Conservation (phyloP, 2,113 vertebrate species). For the Cynoglossus semilaevis region DNA sequence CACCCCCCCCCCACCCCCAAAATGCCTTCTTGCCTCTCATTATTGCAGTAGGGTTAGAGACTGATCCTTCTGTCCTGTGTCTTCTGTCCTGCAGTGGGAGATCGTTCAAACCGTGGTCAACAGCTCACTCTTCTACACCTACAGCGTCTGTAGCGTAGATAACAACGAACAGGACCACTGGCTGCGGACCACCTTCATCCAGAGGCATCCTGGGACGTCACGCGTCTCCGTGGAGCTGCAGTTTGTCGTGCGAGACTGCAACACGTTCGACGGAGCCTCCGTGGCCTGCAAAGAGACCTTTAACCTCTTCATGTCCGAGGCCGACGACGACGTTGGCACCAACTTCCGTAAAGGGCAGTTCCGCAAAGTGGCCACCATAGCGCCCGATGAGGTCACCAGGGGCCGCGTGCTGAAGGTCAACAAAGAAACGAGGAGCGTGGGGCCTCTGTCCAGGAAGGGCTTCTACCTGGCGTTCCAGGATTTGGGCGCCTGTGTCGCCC, state of each 20-base stretch:
- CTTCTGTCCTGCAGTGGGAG: slow-evolving; percentile 84
- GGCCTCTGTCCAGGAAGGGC: slow-evolving; percentile 80
- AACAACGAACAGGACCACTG: slow-evolving; percentile 93
- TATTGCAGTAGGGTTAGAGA: slow-evolving; percentile 10
- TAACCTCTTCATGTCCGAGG: slow-evolving; percentile 89
- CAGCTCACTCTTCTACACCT: slow-evolving; percentile 87
- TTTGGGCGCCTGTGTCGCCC: slow-evolving; percentile 87
- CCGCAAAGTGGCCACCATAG: slow-evolving; percentile 92
- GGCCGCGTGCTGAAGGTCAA: slow-evolving; percentile 84
- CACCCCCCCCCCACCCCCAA: not conserved
- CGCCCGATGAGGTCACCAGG: slow-evolving; percentile 88
- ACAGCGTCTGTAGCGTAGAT: slow-evolving; percentile 90
- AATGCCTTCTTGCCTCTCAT: slow-evolving; percentile 29
- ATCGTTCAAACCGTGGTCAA: slow-evolving; percentile 90
- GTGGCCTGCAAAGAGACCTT: slow-evolving; percentile 96
- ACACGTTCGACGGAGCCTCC: slow-evolving; percentile 83
- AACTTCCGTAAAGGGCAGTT: slow-evolving; percentile 94
- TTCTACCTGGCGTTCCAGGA: slow-evolving; percentile 99
- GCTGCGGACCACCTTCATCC: slow-evolving; percentile 96
- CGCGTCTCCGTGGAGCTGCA: slow-evolving; percentile 90
- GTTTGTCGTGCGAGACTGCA: slow-evolving; percentile 92
- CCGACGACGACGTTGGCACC: slow-evolving; percentile 90
- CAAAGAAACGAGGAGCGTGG: slow-evolving; percentile 82
- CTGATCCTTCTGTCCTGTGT: slow-evolving; percentile 31
- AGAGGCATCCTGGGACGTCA: slow-evolving; percentile 79